Percentiles rank a stretch among this genome's conserved stretches.
Evolutionary conservation across 2,113 vertebrate genomes (phyloP).

Genomic region (Pollimyrus isidori): DNA sequence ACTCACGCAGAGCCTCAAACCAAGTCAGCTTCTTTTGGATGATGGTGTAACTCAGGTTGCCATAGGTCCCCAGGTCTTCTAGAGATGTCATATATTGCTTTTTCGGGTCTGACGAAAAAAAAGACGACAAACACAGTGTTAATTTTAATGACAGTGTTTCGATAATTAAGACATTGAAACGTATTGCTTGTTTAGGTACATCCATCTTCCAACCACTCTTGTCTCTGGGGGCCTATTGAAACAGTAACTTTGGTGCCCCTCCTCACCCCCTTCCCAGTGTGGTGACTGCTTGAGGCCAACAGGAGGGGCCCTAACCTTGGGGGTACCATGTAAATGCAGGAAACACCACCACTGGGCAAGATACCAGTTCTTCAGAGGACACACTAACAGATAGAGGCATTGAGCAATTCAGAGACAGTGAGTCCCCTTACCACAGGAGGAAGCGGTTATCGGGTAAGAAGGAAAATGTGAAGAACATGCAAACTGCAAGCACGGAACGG

Average conservation of each 20-base stretch:
- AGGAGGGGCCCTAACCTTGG: background rate
- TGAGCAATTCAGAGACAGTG: background rate
- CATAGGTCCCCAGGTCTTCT: constrained; percentile 48
- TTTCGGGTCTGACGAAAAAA: constrained; percentile 45
- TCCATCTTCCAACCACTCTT: background rate
- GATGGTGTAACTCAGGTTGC: constrained; percentile 64
- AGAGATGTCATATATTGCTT: constrained; percentile 56
- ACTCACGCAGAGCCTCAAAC: constrained; percentile 74
- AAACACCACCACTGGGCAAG: background rate
- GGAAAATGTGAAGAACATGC: background rate
- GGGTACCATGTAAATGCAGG: background rate
- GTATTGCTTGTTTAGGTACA: background rate
- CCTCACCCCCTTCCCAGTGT: background rate
- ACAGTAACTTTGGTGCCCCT: background rate
- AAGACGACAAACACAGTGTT: background rate
- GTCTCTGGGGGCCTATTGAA: background rate
- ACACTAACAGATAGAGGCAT: background rate
- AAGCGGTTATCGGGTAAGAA: background rate
- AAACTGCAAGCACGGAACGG: background rate
- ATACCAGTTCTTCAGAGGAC: background rate
- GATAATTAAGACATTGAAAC: background rate
- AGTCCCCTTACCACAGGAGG: background rate
- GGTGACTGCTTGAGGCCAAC: background rate
- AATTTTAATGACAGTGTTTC: background rate
- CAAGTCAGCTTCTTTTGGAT: constrained; percentile 69